Base-by-base conservation (phyloP, 2,888 invertebrate species). In the Lasioglossum villosulum region DNA sequence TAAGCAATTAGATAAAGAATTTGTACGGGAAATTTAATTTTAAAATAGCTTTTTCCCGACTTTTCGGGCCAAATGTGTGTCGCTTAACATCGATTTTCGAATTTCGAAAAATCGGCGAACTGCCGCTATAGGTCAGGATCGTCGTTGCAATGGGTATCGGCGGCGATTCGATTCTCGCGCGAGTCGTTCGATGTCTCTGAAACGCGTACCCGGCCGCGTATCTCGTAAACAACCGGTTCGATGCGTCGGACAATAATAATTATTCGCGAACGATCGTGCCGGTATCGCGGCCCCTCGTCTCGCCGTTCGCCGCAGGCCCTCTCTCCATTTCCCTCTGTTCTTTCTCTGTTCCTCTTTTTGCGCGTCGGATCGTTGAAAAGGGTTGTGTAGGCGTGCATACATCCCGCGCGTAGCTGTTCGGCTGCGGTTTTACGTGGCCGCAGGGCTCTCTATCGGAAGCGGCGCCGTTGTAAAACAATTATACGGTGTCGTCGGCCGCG, bases 381-480 rank as follows among this genome's bases (percentile, higher is more conserved):
- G 83, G 75, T 68, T 75, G 82, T 75, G 77, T 84, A 88, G 82
- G 86, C 84, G 86, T 82, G 78, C 88, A 80, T 86, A 84, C 82
- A 84, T 82, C 48, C 76, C 79, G 75, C 71, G 45, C 48, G 82
- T 76, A 80, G 80, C 78, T 84, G 84, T 86, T 85, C 84, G 83
- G 66, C 82, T 86, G 80, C 86, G 92, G 89, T 91, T 91, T 92
- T 91, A 91, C 89, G 88, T 86, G 83, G 84, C 83, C 83, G 78
- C 87, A 73, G 68, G 27, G 80, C 85, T 86, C 88, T 85, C 90
- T 86, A 86, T 88, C 88, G 86, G 73, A 84, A 42, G 87, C 83
- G 82, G 76, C 89, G 89, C 90, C 92, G 94, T 93, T 94, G 94
- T 94, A 93, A 94, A 94, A 95, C 94, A 94, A 94, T 95, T 94